Evolutionary conservation across 1,140 invertebrate genomes (phyloP).

Genomic region (Acarapis woodi): DNA sequence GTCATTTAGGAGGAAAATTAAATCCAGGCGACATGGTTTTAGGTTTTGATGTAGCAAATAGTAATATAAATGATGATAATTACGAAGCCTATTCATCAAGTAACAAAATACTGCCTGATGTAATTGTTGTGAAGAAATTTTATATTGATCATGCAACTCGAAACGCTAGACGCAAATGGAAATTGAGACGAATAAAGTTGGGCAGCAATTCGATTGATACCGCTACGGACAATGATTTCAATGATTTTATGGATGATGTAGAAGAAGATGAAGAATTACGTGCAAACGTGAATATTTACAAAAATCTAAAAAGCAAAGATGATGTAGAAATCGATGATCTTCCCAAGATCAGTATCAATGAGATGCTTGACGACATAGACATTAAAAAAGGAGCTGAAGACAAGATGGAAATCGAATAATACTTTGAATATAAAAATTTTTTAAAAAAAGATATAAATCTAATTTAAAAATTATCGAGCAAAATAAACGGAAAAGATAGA

Average conservation of each 20-base stretch:
- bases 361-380: slow-evolving; percentile 81
- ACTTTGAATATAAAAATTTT: no score
- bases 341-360: slow-evolving; percentile 64
- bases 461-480: no score
- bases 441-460: no score
- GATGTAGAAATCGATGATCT: slow-evolving; percentile 33
- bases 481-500: no score
- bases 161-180: slow-evolving; percentile 55
- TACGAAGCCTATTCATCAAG: slow-evolving; percentile 43
- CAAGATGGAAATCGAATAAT: no score
- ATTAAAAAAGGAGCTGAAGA: no score
- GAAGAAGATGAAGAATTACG: slow-evolving; percentile 73
- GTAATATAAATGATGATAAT: slow-evolving; percentile 61
- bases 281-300: slow-evolving; percentile 78
- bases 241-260: slow-evolving; percentile 84
- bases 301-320: slow-evolving; percentile 17
- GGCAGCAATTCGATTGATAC: slow-evolving; percentile 20
- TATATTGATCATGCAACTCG: slow-evolving; percentile 41
- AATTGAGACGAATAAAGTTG: slow-evolving; percentile 46
- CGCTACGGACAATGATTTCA: slow-evolving; percentile 40
- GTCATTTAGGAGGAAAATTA: slow-evolving; percentile 76
- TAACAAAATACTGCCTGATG: slow-evolving; percentile 40
- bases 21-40: slow-evolving; percentile 72
- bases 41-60: slow-evolving; percentile 60
- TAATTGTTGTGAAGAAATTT: slow-evolving; percentile 70